Base-by-base conservation (phyloP, 2,888 invertebrate species). In the Anticlea derivata region DNA sequence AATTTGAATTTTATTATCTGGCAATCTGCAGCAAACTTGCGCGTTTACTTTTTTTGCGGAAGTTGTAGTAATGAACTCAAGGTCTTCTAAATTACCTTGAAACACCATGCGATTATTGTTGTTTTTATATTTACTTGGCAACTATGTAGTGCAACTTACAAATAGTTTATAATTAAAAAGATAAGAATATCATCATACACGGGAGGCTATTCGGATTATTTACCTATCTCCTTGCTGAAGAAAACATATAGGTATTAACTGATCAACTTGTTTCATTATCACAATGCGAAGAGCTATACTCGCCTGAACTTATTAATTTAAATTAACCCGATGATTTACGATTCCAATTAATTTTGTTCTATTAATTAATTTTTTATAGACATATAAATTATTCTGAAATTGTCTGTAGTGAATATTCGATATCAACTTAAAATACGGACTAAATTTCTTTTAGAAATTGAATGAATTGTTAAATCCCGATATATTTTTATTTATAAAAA, bases 281-380 rank as follows among this genome's bases (percentile, higher is more conserved):
- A 20, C 22, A 26, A 11, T 37, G 22, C 8, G 22, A 38, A 39
- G 29, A 53, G 17, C 29, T 48, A 8, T 34, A 43, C 43, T 35
- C 39, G 50, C 44, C 10, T 37, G 22, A 41, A 53, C 27, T 35
- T 52, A 54, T 55, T 54, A 50, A 50, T 53, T 46, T 48, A 40
- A 53, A 50, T 22, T 37, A 37, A 45, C 47, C 23, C 13, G 34
- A 46, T 57, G 50, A 58, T 51, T 47, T 57, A 62, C 44, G 47
- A 40, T 43, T 31, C 23, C 58, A 57, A 60, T 62, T 40, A 53
- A 53, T 44, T 47, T 53, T 47, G 35, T 20, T 41, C 34, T 40
- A 46, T 46, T 41, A 58, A 50, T 58, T 56, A 57, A 55, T 56
- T 44, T 26, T 22, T 50, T 46, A 37, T 44, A 33, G 20, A 24